Percentiles rank a stretch among this genome's conserved stretches.
Conservation (phyloP, 1,140 invertebrate genomes). For the Macrotrachela quadricornifera region DNA sequence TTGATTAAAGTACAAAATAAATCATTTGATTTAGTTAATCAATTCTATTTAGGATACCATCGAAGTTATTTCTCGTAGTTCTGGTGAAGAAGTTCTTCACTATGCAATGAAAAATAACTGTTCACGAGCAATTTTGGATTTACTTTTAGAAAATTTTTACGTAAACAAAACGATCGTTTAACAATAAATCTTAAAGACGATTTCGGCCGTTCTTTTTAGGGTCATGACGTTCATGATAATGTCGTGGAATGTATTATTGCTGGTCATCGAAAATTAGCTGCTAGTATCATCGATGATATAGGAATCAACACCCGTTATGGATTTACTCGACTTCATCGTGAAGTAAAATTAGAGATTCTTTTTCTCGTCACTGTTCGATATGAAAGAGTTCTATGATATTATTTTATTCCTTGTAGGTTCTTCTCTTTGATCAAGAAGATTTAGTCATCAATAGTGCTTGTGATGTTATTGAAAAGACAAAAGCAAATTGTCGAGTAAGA, state of each 20-base stretch:
- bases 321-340: constrained; percentile 28
- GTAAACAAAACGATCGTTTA: constrained; percentile 5
- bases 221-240: constrained; percentile 11
- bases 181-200: constrained; percentile 11
- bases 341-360: too few species aligned
- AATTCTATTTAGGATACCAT: constrained; percentile 10
- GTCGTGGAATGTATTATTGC: constrained; percentile 20
- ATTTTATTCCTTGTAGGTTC: constrained; percentile 2
- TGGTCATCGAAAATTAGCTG: constrained; percentile 29
- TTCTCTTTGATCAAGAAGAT: constrained; percentile 20
- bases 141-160: constrained; percentile 12
- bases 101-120: constrained; percentile 12
- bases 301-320: constrained; percentile 22
- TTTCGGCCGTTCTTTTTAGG: constrained; percentile 3
- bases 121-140: constrained; percentile 13
- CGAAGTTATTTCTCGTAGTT: too few species aligned
- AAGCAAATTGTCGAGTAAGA: constrained; percentile 28
- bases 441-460: constrained; percentile 21
- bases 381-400: neutral
- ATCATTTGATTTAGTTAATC: constrained; percentile 6
- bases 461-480: constrained; percentile 21
- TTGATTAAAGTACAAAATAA: constrained; percentile 12
- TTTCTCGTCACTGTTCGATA: constrained; percentile 1
- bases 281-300: constrained; percentile 22
- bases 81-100: neutral